Base-by-base conservation (phyloP, 2,113 vertebrate genomes). In the Ailuropoda melanoleuca region DNA sequence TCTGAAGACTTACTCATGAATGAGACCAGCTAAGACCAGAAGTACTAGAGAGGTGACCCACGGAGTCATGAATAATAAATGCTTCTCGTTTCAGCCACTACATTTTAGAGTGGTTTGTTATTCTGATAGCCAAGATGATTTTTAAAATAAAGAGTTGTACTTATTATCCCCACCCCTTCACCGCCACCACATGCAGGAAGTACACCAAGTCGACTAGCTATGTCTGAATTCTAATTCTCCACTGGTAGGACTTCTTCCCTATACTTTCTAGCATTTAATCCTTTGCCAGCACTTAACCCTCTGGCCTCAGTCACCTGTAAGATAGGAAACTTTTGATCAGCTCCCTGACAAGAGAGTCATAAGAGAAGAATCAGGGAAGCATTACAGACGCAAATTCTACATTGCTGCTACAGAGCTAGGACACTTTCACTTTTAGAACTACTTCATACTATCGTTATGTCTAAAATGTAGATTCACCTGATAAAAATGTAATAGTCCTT, bases 401-500 rank as follows among this genome's bases (percentile, higher is more conserved):
- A 7, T 1, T 8, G 75, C 48, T 50, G 72, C 55, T 39, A 31
- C 3, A 64, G 62, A 13, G 80, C 34, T 13, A 84, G 93, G 13
- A 4, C 56, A 74, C 31, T 62, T 87, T 39, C 87, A n/a, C 72
- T 77, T 62, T 53, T 60, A 0, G 21, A 82, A 85, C 46, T 55
- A 92, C 85, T 94, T 97, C 70, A 91, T 86, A 48, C 34, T 64
- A 85, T 56, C 78, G 88, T 95, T 75, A 87, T 70, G 77, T 88
- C 37, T 90, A 70, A 86, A 90, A 94, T 68, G n/a, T 62, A 95
- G 70, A 66, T 48, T 94, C 85, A 77, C 53, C 68, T 34, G 62
- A 75, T 84, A 84, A 84, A 97, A 95, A 88, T 70, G 84, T 83
- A 80, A 48, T 13, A 43, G 46, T 86, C 43, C 91, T 97, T 96